Evolutionary conservation across 2,888 invertebrate species (phyloP).

Genomic region (Dioctria rufipes): DNA sequence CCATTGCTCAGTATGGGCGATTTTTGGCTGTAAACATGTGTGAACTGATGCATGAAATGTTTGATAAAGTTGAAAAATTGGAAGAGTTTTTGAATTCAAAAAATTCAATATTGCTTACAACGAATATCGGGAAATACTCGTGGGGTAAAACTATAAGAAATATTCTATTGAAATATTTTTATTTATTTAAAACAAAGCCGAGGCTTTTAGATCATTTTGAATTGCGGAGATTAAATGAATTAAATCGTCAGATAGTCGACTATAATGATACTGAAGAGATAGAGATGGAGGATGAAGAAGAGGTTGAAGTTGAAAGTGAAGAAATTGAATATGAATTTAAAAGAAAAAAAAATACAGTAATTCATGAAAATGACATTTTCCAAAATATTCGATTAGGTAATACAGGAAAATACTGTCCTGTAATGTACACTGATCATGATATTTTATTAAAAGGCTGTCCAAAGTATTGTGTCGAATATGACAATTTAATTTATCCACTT

Average conservation of each 20-base stretch:
- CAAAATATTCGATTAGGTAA: constrained; percentile 70
- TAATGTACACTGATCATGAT: constrained; percentile 73
- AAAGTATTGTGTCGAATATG: constrained; percentile 72
- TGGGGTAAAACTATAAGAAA: constrained; percentile 67
- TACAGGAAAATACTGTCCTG: constrained; percentile 76
- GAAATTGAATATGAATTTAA: constrained; percentile 3
- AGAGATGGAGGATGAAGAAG: neutral
- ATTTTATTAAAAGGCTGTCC: constrained; percentile 77
- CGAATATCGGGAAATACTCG: constrained; percentile 33
- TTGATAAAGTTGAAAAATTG: constrained; percentile 58
- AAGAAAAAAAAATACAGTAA: neutral
- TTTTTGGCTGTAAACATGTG: constrained; percentile 64
- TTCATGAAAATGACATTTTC: neutral
- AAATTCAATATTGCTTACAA: constrained; percentile 59
- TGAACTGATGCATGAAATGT: neutral
- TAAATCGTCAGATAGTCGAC: neutral
- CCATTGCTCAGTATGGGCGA: constrained; percentile 2
- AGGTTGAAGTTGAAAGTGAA: neutral
- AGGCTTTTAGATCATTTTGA: constrained; percentile 17
- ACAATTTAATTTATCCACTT: constrained; percentile 74
- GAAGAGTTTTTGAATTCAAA: constrained; percentile 62
- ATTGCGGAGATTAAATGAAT: neutral
- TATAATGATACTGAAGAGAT: neutral
- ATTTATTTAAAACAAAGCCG: constrained; percentile 31
- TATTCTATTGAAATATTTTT: constrained; percentile 42